phyloP scores from a whole-genome alignment of 2,797 vertebrate species.

The Bucorvus abyssinicus region DNA sequence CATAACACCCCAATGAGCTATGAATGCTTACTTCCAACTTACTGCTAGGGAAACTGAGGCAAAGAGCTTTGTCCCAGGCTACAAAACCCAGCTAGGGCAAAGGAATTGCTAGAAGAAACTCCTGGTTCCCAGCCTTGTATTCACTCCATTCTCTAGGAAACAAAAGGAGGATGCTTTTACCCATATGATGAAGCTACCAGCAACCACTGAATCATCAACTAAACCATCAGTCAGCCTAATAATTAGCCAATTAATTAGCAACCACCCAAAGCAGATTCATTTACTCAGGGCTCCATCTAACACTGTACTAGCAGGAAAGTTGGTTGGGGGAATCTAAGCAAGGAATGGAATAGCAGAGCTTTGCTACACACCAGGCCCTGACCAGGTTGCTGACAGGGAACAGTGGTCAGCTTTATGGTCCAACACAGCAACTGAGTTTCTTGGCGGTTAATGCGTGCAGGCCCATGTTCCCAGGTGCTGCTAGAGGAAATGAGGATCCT shows the following conservation, averaged over 20 bases:
- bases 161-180: background rate
- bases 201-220: constrained; percentile 43
- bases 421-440: background rate
- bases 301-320: background rate
- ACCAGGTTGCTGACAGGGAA: background rate
- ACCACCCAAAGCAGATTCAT: constrained; percentile 49
- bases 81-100: background rate
- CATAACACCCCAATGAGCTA: background rate
- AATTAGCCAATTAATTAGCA: constrained; percentile 61
- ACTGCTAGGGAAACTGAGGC: constrained; percentile 36
- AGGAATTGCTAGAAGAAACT: background rate
- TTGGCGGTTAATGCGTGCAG: background rate
- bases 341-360: background rate
- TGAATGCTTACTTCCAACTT: background rate
- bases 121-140: background rate
- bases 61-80: background rate
- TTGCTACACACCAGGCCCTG: accelerated
- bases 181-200: constrained; percentile 35
- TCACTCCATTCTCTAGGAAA: background rate
- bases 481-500: background rate
- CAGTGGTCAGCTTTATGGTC: background rate
- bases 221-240: constrained; percentile 63
- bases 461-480: background rate
- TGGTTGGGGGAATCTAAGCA: background rate
- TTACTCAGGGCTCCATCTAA: constrained; percentile 2